Percentiles rank a stretch among this genome's conserved stretches.
Evolutionary conservation across 2,888 invertebrate species (phyloP).

Genomic region (Odiellus spinosus): DNA sequence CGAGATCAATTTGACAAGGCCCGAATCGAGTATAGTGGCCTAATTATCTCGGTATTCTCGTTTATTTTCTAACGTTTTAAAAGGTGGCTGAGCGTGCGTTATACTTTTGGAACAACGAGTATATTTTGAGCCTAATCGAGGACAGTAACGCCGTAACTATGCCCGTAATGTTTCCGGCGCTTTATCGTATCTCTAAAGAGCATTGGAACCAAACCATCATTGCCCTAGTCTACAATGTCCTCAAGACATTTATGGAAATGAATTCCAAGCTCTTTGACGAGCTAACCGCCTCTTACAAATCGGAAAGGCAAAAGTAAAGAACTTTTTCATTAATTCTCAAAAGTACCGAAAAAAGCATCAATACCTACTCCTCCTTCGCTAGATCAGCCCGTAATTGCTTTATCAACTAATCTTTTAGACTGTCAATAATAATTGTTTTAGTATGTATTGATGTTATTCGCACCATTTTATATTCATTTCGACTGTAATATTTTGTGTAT

Average conservation of each 20-base stretch:
- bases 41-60: background rate
- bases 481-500: no score
- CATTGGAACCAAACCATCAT: slow-evolving; percentile 99
- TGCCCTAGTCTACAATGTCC: slow-evolving; percentile 96
- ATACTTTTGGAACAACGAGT: slow-evolving; percentile 99
- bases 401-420: no score
- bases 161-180: slow-evolving; percentile 98
- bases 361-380: no score
- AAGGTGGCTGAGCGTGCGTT: slow-evolving; percentile 96
- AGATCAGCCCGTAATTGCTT: no score
- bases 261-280: slow-evolving; percentile 99
- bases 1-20: no score
- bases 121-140: slow-evolving; percentile 96
- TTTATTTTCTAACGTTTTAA: background rate
- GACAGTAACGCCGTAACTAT: slow-evolving; percentile 96
- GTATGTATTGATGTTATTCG: no score
- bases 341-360: no score
- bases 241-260: slow-evolving; percentile 99
- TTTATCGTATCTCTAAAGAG: slow-evolving; percentile 97
- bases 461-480: no score
- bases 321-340: slow-evolving; percentile 28
- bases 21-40: background rate
- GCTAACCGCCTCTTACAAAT: slow-evolving; percentile 94
- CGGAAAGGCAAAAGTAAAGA: slow-evolving; percentile 97
- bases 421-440: no score